Evolutionary conservation across 2,113 vertebrate species (phyloP).

Genomic region (Tachuris rubrigastra): DNA sequence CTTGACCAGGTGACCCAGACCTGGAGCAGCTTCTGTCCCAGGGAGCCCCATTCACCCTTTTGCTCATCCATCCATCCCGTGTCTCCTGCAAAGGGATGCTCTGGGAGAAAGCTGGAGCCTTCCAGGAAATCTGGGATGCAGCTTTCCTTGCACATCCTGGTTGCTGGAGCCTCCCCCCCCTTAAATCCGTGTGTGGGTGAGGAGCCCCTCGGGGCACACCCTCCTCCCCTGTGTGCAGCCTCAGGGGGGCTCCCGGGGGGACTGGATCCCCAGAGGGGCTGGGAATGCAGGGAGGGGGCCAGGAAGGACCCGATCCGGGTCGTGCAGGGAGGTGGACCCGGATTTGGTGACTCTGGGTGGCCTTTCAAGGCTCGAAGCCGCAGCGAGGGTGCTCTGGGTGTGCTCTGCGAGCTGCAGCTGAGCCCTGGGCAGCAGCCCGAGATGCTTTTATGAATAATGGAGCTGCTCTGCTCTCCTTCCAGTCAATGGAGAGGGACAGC

Average conservation of each 20-base stretch:
- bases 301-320: not conserved
- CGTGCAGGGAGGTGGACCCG: rapidly evolving
- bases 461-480: not conserved
- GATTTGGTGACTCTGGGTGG: not conserved
- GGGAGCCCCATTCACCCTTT: not conserved
- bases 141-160: rapidly evolving
- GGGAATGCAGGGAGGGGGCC: not conserved
- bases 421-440: not conserved
- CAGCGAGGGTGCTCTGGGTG: not conserved
- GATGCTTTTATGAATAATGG: not conserved
- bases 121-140: not conserved
- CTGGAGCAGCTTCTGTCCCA: not conserved
- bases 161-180: not conserved
- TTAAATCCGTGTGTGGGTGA: rapidly evolving
- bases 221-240: rapidly evolving
- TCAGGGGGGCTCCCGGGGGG: not conserved
- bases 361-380: not conserved
- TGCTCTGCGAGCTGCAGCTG: not conserved
- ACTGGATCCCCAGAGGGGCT: not conserved
- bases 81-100: not conserved
- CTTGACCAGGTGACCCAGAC: not conserved
- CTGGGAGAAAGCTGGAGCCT: not conserved
- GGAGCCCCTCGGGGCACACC: not conserved
- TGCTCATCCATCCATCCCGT: rapidly evolving
- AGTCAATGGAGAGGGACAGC: not conserved